Evolutionary conservation across 2,888 invertebrate species (phyloP).

Genomic region (Tiliacea aurago): DNA sequence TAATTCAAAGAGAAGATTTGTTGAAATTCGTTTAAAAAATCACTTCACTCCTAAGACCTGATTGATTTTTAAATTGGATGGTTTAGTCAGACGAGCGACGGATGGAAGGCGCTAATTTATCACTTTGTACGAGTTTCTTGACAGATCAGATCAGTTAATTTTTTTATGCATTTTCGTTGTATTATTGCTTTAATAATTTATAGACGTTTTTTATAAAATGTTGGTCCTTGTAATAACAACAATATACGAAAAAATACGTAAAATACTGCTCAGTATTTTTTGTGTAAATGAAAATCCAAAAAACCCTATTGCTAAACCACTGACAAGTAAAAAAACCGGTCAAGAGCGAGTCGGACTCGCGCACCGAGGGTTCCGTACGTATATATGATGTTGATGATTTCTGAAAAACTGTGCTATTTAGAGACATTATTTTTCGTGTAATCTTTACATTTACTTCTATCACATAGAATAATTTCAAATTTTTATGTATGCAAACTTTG

Average conservation of each 20-base stretch:
- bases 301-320: no score
- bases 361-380: no score
- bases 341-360: no score
- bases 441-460: no score
- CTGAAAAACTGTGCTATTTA: no score
- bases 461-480: no score
- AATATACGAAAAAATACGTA: not conserved
- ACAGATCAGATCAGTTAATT: slow-evolving; percentile 26
- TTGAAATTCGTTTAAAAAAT: slow-evolving; percentile 51
- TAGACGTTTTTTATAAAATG: no score
- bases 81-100: slow-evolving; percentile 45
- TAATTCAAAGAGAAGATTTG: slow-evolving; percentile 36
- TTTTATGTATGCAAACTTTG: no score
- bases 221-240: not conserved
- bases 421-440: no score
- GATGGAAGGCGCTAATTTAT: slow-evolving; percentile 56
- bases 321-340: no score
- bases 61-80: slow-evolving; percentile 67
- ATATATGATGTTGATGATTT: no score
- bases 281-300: not conserved
- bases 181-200: slow-evolving; percentile 24
- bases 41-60: slow-evolving; percentile 41
- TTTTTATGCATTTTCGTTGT: slow-evolving; percentile 23
- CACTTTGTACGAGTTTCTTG: slow-evolving; percentile 50
- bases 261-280: not conserved